phyloP scores from a whole-genome alignment of 2,113 vertebrate species.

The Epinephelus moara region DNA sequence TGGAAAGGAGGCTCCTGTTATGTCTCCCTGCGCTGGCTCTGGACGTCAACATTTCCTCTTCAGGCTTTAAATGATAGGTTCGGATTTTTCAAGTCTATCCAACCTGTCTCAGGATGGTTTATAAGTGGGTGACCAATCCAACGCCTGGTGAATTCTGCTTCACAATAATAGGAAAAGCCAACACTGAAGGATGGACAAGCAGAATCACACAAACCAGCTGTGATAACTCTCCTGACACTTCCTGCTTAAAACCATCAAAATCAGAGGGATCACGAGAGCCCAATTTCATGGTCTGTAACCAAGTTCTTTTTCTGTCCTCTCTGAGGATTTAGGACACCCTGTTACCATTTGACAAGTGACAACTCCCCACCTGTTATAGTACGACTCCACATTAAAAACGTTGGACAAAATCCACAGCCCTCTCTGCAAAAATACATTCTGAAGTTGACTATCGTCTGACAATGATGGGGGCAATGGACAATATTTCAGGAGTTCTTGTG shows the following conservation, averaged over 20 bases:
- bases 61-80: conserved; percentile 14
- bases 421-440: background rate
- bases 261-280: background rate
- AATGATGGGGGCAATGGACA: no score
- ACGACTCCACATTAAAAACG: conserved; percentile 5
- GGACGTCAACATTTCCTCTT: background rate
- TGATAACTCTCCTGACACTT: background rate
- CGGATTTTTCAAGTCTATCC: conserved; percentile 14
- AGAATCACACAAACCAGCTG: background rate
- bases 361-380: conserved; percentile 29
- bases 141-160: no score
- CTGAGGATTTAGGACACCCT: background rate
- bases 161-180: background rate
- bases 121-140: background rate
- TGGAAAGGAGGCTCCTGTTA: conserved; percentile 20
- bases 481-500: no score
- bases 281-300: background rate
- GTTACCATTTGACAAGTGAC: conserved; percentile 4
- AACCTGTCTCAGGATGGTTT: background rate
- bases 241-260: background rate
- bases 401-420: background rate
- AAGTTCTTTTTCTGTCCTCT: background rate
- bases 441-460: no score
- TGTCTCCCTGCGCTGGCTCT: conserved; percentile 28
- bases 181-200: background rate